Base-by-base conservation (phyloP, 2,888 invertebrate species). In the Liopterus haemorrhoidalis region DNA sequence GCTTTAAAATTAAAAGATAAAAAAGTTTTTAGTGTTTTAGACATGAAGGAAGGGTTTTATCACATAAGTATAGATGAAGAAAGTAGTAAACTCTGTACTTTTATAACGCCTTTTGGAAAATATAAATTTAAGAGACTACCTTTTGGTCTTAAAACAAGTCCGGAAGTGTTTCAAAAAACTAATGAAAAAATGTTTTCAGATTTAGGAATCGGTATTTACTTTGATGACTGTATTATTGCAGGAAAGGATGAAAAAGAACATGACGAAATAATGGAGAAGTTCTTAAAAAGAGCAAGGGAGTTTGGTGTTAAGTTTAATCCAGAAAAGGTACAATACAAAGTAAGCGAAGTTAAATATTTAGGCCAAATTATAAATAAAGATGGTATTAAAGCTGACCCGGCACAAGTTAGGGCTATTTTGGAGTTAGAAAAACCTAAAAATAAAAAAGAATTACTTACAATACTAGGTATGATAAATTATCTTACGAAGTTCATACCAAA, bases 221-320 rank as follows among this genome's bases (percentile, higher is more conserved):
- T 59, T 40, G 57, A 59, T 48, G 57, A 59, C 46, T 9, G 56
- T 5, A 49, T 57, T n/a, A 46, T 53, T 9, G 39, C 46, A 22
- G 54, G 49, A 4, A 22, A 27, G 4, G 27, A 25, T 35, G 45
- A 49, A 28, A 31, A 40, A 6, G 49, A 49, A 33, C 54, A 50
- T 43, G 46, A 49, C 30, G 4, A 24, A 32, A 47, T 31, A 21
- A 14, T 50, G 27, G 14, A 6, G 11, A 14, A 25, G 21, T 31
- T 47, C 12, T 8, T 47, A 14, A 41, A 43, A 16, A 15, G 37
- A 4, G 47, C 49, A 12, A 8, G 28, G 5, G 24, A 30, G 12
- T n/a, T 44, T 14, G 30, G 28, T 27, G 15, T 49, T 11, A 49
- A 49, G 31, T 46, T 49, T 28, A 48, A 44, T 38, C n/a, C 11